Evolutionary conservation across 92 coral and sea anemone species (phyloP).

Genomic region (Porites evermanni): DNA sequence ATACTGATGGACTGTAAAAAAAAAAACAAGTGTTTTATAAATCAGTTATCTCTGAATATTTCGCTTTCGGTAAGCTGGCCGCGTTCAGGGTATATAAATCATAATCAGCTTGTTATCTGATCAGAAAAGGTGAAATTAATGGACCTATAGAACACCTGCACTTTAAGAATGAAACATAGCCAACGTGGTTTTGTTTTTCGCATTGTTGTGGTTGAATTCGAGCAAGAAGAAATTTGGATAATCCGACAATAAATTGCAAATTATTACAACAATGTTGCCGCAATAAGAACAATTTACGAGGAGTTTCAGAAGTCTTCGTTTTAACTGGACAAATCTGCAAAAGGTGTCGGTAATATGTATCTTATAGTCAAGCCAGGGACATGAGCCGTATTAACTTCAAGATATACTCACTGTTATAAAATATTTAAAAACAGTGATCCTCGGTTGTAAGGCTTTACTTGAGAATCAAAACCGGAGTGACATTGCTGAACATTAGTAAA

Average conservation of each 20-base stretch:
- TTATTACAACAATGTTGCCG: background rate
- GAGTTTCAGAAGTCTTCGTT: background rate
- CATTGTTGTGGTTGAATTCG: conserved; percentile 11
- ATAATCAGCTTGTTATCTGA: conserved; percentile 36
- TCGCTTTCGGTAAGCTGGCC: background rate
- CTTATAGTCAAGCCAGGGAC: background rate
- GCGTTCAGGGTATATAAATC: conserved; percentile 18
- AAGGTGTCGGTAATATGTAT: no score
- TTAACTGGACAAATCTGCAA: background rate
- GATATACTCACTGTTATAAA: background rate
- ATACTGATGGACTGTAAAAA: background rate
- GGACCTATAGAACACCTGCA: conserved; percentile 33
- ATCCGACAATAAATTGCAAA: conserved; percentile 6
- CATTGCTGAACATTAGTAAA: conserved; percentile 1
- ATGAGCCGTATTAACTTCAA: background rate
- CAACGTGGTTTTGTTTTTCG: conserved; percentile 6
- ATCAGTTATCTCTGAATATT: conserved; percentile 25
- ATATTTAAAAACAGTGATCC: no score
- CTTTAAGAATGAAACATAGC: conserved; percentile 8
- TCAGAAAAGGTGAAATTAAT: conserved; percentile 26
- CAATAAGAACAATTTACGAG: background rate
- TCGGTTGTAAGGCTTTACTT: background rate
- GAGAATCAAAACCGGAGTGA: background rate
- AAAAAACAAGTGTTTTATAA: background rate
- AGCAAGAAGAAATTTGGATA: background rate